phyloP scores from a whole-genome alignment of 2,888 invertebrate species.

The Trichogramma dendrolimi region DNA sequence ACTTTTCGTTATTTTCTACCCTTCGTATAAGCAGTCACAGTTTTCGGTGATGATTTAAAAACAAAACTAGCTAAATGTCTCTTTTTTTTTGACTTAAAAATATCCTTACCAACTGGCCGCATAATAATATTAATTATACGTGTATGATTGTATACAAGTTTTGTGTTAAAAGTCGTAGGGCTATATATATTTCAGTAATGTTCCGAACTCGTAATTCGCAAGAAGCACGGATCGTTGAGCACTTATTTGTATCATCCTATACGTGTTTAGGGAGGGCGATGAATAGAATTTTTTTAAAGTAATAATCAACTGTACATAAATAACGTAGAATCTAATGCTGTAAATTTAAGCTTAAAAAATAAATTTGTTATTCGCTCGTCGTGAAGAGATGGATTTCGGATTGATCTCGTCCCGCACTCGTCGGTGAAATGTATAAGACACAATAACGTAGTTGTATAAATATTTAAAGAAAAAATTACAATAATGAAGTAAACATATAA shows the following conservation, averaged over 20 bases:
- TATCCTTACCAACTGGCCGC: constrained; percentile 22
- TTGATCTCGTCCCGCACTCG: constrained; percentile 21
- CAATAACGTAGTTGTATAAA: background rate
- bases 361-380: constrained; percentile 25
- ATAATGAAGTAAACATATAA: background rate
- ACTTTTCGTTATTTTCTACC: too few relatives aligned
- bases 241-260: constrained; percentile 25
- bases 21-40: constrained; percentile 4
- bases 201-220: constrained; percentile 22
- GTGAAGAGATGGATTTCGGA: constrained; percentile 20
- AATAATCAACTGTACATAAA: constrained; percentile 30
- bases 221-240: constrained; percentile 21
- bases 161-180: constrained; percentile 9
- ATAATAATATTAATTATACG: constrained; percentile 17
- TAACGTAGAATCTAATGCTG: constrained; percentile 27
- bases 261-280: constrained; percentile 17
- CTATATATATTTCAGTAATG: constrained; percentile 15
- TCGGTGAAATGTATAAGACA: constrained; percentile 19
- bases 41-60: constrained; percentile 23
- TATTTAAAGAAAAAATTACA: background rate
- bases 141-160: constrained; percentile 13
- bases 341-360: constrained; percentile 29
- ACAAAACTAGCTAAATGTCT: background rate
- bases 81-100: constrained; percentile 14
- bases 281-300: constrained; percentile 25